Evolutionary conservation across 2,888 invertebrate genomes (phyloP).

Genomic region (Ophraella communa): DNA sequence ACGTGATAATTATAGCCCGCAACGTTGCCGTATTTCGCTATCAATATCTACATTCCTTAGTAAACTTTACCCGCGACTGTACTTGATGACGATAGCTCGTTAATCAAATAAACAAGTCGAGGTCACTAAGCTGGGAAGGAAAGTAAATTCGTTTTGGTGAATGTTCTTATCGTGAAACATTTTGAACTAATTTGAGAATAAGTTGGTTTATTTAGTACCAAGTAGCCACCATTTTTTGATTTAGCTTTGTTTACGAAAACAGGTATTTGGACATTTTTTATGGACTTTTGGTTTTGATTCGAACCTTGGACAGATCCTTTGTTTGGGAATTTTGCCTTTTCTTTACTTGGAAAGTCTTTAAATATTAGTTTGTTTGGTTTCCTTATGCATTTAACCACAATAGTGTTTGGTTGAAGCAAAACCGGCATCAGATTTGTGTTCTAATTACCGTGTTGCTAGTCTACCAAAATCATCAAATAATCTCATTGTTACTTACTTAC

Average conservation of each 20-base stretch:
- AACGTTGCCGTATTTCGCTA: conserved; percentile 5
- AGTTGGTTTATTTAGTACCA: not conserved
- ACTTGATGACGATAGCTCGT: conserved; percentile 8
- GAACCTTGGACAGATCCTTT: too few relatives aligned
- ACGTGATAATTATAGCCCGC: conserved; percentile 13
- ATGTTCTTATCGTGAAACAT: not conserved
- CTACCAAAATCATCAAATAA: not conserved
- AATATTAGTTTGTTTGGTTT: too few relatives aligned
- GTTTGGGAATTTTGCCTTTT: too few relatives aligned
- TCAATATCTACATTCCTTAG: not conserved
- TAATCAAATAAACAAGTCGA: conserved; percentile 8
- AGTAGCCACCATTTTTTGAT: not conserved
- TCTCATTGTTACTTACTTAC: too few relatives aligned
- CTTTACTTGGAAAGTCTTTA: not conserved
- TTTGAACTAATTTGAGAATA: not conserved
- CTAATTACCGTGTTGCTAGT: too few relatives aligned
- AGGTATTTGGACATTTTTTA: too few relatives aligned
- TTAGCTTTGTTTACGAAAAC: not conserved
- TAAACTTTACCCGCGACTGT: conserved; percentile 6
- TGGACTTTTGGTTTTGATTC: too few relatives aligned
- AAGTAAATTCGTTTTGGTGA: not conserved
- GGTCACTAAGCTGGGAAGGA: conserved; percentile 4
- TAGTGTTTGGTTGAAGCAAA: not conserved
- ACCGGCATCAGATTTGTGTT: not conserved
- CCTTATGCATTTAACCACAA: too few relatives aligned